Percentiles rank a stretch among this genome's conserved stretches.
Conservation (phyloP, 2,888 invertebrate species). For the Xestia rhomboidea region DNA sequence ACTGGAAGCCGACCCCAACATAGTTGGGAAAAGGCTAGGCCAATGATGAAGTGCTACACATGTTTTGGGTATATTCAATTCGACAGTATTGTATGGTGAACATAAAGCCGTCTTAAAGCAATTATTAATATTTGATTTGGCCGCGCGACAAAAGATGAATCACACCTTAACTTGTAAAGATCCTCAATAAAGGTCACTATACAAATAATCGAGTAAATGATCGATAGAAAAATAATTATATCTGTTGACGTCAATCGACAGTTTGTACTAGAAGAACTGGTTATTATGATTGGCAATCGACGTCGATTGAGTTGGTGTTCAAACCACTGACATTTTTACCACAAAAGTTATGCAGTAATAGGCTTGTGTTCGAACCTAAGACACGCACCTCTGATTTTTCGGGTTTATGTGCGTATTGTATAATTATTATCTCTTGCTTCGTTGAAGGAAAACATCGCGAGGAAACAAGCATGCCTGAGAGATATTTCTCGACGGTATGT, state of each 20-base stretch:
- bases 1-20: neutral
- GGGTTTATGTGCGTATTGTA: too few relatives aligned
- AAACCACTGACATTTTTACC: neutral
- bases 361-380: too few relatives aligned
- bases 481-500: too few relatives aligned
- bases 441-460: too few relatives aligned
- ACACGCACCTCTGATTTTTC: too few relatives aligned
- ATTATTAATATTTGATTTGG: neutral
- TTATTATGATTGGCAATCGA: neutral
- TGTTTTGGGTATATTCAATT: neutral
- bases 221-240: neutral
- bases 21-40: too few relatives aligned
- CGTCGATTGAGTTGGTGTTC: neutral
- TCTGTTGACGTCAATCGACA: too few relatives aligned
- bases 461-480: too few relatives aligned
- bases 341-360: too few relatives aligned
- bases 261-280: neutral
- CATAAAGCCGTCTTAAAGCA: neutral
- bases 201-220: neutral
- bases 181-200: neutral
- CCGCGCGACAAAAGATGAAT: neutral
- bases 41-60: neutral
- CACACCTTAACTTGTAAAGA: neutral
- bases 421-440: too few relatives aligned
- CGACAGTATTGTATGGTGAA: neutral